Evolutionary conservation across 2,113 vertebrate genomes (phyloP).

Genomic region (Bos indicus): DNA sequence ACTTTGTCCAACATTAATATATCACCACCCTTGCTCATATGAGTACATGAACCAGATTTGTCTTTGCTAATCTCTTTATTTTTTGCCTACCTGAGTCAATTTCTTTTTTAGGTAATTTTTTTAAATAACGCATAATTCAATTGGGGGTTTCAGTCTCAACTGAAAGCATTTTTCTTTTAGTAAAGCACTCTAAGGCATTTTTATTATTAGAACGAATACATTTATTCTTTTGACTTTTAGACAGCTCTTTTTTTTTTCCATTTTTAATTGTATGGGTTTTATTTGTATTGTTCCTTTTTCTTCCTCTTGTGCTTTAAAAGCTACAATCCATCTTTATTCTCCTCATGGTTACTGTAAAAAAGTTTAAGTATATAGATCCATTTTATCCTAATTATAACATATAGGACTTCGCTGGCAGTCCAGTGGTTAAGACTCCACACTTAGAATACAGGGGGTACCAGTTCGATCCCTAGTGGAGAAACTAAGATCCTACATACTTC

Average conservation of each 20-base stretch:
- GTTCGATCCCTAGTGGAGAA: neutral
- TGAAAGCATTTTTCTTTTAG: neutral
- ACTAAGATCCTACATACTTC: neutral
- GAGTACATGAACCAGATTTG: neutral
- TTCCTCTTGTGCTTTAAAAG: neutral
- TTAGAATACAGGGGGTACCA: neutral
- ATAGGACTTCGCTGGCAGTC: neutral
- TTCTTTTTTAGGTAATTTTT: neutral
- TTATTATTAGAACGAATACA: neutral
- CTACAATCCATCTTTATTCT: neutral
- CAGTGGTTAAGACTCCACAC: neutral
- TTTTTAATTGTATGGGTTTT: neutral
- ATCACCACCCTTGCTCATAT: neutral
- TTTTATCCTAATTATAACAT: slow-evolving; percentile 9
- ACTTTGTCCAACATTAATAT: neutral
- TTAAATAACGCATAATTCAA: neutral
- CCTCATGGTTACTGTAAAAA: neutral
- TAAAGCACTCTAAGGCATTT: neutral
- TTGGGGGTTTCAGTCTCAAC: neutral
- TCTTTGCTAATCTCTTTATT: neutral
- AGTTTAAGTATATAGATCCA: neutral
- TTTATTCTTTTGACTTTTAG: slow-evolving; percentile 1
- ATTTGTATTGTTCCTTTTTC: neutral
- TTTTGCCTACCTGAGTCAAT: neutral
- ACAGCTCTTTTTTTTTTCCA: neutral